Percentiles rank a stretch among this genome's conserved stretches.
Evolutionary conservation across 2,888 invertebrate genomes (phyloP).

Genomic region (Drosophila siamana): DNA sequence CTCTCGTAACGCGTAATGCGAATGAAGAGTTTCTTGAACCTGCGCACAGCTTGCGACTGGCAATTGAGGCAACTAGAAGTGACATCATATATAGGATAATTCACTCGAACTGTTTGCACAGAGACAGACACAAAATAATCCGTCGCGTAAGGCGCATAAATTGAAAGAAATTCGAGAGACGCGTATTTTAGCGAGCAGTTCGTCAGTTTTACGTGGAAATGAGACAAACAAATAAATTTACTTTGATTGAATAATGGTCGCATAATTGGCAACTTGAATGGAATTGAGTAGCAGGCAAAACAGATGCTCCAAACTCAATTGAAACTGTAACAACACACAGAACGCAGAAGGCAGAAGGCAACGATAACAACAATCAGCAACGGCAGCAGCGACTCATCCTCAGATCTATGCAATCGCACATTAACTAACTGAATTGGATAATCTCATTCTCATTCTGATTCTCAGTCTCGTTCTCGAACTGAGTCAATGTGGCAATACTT

Average conservation of each 20-base stretch:
- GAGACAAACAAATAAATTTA: slow-evolving; percentile 86
- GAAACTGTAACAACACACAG: slow-evolving; percentile 57
- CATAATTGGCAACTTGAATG: slow-evolving; percentile 86
- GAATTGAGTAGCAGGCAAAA: slow-evolving; percentile 86
- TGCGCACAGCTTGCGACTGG: slow-evolving; percentile 42
- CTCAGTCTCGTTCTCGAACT: slow-evolving; percentile 10
- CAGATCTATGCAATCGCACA: slow-evolving; percentile 36
- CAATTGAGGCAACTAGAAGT: slow-evolving; percentile 71
- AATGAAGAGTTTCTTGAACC: slow-evolving; percentile 61
- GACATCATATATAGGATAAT: slow-evolving; percentile 77
- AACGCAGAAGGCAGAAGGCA: slow-evolving; percentile 17
- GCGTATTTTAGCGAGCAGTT: slow-evolving; percentile 11
- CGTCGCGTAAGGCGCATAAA: slow-evolving; percentile 76
- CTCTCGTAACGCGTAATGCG: neutral
- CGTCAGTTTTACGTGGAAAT: slow-evolving; percentile 72
- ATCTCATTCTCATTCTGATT: slow-evolving; percentile 66
- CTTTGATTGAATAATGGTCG: slow-evolving; percentile 85
- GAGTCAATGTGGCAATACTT: slow-evolving; percentile 23
- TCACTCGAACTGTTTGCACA: slow-evolving; percentile 73
- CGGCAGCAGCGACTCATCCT: neutral
- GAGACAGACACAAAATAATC: slow-evolving; percentile 75
- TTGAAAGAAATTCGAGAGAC: slow-evolving; percentile 57
- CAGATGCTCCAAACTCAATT: slow-evolving; percentile 71
- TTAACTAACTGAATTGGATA: slow-evolving; percentile 82
- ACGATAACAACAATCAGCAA: slow-evolving; percentile 14